phyloP scores from a whole-genome alignment of 2,113 vertebrate species.

The Salvelinus alpinus region DNA sequence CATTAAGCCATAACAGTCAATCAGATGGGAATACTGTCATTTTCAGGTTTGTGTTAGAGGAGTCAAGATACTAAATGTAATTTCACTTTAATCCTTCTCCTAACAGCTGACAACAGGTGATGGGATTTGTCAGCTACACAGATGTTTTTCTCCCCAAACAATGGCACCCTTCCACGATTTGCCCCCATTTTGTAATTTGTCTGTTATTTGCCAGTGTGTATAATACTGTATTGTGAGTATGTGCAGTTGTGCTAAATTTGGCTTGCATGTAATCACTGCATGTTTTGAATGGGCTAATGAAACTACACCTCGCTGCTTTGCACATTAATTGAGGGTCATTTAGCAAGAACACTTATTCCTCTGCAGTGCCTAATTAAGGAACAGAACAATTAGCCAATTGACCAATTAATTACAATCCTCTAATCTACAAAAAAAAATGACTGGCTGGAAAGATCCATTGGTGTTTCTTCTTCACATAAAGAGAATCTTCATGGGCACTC shows the following conservation, averaged over 20 bases:
- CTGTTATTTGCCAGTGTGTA: not conserved
- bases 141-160: slow-evolving; percentile 5
- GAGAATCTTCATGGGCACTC: slow-evolving; percentile 66
- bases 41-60: slow-evolving; percentile 29
- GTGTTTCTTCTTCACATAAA: slow-evolving; percentile 60
- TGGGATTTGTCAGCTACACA: slow-evolving; percentile 25
- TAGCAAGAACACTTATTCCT: slow-evolving; percentile 50
- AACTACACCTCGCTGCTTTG: slow-evolving; percentile 30
- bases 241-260: slow-evolving; percentile 3
- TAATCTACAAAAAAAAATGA: slow-evolving; percentile 72
- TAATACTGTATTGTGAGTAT: not conserved
- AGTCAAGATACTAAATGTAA: slow-evolving; percentile 40
- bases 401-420: slow-evolving; percentile 74
- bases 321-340: slow-evolving; percentile 58
- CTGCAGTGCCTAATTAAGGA: slow-evolving; percentile 64
- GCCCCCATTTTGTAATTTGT: not conserved
- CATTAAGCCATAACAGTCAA: slow-evolving; percentile 38
- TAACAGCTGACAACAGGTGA: slow-evolving; percentile 34
- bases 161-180: not conserved
- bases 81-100: slow-evolving; percentile 39
- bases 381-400: slow-evolving; percentile 71
- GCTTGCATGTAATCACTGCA: not conserved
- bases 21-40: slow-evolving; percentile 41
- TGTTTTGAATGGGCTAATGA: slow-evolving; percentile 6
- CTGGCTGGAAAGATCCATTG: slow-evolving; percentile 56